Percentiles rank a stretch among this genome's conserved stretches.
These are phyloP conservation scores for Hemibagrus guttatus DNA, from an alignment of 2,797 vertebrate species.

Conservation along the genomic window DNA sequence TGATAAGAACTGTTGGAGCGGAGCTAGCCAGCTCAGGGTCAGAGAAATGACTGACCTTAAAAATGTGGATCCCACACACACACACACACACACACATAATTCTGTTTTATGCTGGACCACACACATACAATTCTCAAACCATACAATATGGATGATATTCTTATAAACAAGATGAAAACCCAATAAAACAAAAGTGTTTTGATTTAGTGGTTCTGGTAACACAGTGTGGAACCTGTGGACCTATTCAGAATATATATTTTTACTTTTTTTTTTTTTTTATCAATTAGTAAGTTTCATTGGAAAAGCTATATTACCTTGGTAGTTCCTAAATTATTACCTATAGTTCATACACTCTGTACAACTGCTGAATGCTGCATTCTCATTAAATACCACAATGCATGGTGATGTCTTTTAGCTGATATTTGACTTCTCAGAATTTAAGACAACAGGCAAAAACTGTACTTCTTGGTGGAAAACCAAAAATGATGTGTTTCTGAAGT, in stretches of 20 bases:
- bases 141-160: constrained; percentile 17
- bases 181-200: background rate
- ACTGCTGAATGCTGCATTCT: background rate
- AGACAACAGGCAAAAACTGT: background rate
- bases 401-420: background rate
- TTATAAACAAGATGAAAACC: constrained; percentile 9
- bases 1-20: constrained; percentile 73
- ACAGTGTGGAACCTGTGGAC: background rate
- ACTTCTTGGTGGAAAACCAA: background rate
- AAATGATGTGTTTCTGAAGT: background rate
- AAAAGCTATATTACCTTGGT: background rate
- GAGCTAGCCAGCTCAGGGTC: constrained; percentile 65
- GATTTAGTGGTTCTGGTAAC: background rate
- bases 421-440: background rate
- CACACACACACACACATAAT: constrained; percentile 29
- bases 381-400: constrained; percentile 2
- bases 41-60: constrained; percentile 60
- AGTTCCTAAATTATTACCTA: background rate
- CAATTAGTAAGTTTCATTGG: background rate
- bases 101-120: background rate
- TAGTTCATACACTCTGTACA: background rate
- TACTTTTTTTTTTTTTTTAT: background rate
- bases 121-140: constrained; percentile 22
- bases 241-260: background rate
- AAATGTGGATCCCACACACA: constrained; percentile 50